Evolutionary conservation across 2,888 invertebrate genomes (phyloP), one percentile per base, ranked within the genome.

Genomic region (Drosophila falleni): DNA sequence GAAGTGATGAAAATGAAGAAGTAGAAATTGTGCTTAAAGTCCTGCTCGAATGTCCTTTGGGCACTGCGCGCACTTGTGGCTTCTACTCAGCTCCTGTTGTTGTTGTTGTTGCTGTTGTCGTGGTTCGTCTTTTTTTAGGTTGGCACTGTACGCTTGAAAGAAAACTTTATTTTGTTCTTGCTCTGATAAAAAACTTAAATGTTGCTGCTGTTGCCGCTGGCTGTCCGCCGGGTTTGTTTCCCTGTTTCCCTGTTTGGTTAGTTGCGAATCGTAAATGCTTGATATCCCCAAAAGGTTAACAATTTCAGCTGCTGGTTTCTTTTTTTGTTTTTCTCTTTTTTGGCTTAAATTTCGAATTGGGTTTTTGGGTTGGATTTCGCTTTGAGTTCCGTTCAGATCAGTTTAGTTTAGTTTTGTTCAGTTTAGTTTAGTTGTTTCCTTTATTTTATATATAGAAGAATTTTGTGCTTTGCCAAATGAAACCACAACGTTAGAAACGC

Each of bases 221-320:
- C 47, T 62, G 61, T 33, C 59, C 53, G 51, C 42, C 59, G 23
- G 56, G 42, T 19, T n/a, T 9, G 33, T 19, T 42, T 42, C n/a
- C 29, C 29, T 9, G 33, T 19, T 42, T 42, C n/a, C 29, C 29
- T 29, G 29, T 54, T 41, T 55, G 39, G 55, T 56, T 56, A 37
- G 69, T 61, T 74, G 78, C 66, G 78, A 81, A 73, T 81, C 75
- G 81, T 81, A 87, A 84, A 84, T 87, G 87, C 80, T 84, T 81
- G 85, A 87, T 84, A 87, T 87, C 71, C 83, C 85, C 83, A 81
- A 80, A 80, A 87, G 85, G 87, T 81, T 87, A 81, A 80, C 85
- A 87, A 80, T 84, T 87, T 84, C 72, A 66, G 69, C 65, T 75
- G 71, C 65, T 67, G 65, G 23, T 23, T 62, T 71, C 50, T 71